phyloP scores from a whole-genome alignment of 2,113 vertebrate species.

The Paedocypris sp. region DNA sequence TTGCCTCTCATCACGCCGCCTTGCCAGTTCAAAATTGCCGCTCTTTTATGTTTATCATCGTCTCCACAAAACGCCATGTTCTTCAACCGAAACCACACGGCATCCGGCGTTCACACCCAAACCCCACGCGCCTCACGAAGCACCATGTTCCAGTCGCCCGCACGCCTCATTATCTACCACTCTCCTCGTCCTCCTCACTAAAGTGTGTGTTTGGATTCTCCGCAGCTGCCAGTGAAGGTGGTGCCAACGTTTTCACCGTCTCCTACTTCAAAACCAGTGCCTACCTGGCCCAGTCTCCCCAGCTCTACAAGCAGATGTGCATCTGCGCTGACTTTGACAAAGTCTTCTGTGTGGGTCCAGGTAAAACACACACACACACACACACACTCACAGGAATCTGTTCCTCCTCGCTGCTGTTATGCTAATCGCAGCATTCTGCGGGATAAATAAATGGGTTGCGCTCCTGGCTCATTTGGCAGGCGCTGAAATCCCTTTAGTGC shows the following conservation, averaged over 20 bases:
- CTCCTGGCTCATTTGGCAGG: not conserved
- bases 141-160: not conserved
- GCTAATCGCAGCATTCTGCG: not conserved
- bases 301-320: slow-evolving; percentile 98
- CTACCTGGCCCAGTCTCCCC: slow-evolving; percentile 95
- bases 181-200: too few relatives aligned
- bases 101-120: slow-evolving; percentile 24
- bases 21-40: slow-evolving; percentile 48
- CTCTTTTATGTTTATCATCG: slow-evolving; percentile 36
- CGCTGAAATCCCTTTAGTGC: not conserved
- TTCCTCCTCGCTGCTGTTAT: not conserved
- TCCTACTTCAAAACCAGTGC: slow-evolving; percentile 98
- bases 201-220: not conserved
- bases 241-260: slow-evolving; percentile 96
- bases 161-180: not conserved
- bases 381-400: not conserved
- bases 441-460: not conserved
- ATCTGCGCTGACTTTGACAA: slow-evolving; percentile 98
- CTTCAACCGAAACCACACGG: slow-evolving; percentile 9
- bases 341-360: slow-evolving; percentile 95
- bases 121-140: not conserved
- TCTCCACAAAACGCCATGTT: slow-evolving; percentile 9
- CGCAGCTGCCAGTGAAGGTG: slow-evolving; percentile 94
- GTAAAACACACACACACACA: slow-evolving; percentile 53
- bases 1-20: not conserved